These are phyloP conservation scores for Camponotus pennsylvanicus DNA, from an alignment of 1,140 invertebrate genomes.

Conservation along the genomic window DNA sequence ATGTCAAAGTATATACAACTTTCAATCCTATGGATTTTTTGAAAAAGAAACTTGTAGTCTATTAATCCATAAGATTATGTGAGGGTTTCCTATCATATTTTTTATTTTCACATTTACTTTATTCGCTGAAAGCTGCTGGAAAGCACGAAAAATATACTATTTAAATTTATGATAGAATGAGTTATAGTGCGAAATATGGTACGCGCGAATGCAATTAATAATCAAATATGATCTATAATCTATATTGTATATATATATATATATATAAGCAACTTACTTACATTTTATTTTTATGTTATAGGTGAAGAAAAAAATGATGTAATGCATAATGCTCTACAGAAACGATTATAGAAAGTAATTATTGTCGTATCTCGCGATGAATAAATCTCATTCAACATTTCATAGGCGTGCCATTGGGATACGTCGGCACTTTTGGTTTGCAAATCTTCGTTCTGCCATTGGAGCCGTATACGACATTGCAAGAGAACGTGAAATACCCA, in stretches of 20 bases:
- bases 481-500: slow-evolving; percentile 94
- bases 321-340: slow-evolving; percentile 21
- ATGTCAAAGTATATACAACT: slow-evolving; percentile 4
- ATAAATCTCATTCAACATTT: slow-evolving; percentile 79
- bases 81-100: not conserved
- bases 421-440: slow-evolving; percentile 89
- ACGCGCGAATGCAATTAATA: slow-evolving; percentile 34
- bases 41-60: not conserved
- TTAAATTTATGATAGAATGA: slow-evolving; percentile 20
- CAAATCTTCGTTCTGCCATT: slow-evolving; percentile 93
- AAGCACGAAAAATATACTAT: not conserved
- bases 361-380: not conserved
- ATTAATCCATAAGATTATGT: not conserved
- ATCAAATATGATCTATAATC: slow-evolving; percentile 17
- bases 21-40: not conserved
- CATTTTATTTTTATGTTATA: slow-evolving; percentile 7
- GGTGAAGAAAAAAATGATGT: slow-evolving; percentile 1
- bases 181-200: not conserved
- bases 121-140: not conserved
- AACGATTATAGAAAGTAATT: slow-evolving; percentile 15
- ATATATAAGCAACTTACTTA: not conserved
- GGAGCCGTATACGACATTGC: slow-evolving; percentile 91
- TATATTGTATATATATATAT: not conserved
- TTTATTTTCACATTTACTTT: slow-evolving; percentile 12
- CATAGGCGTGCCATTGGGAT: slow-evolving; percentile 87